Evolutionary conservation across 2,888 invertebrate genomes (phyloP).

Genomic region (Plemyria rubiginata): DNA sequence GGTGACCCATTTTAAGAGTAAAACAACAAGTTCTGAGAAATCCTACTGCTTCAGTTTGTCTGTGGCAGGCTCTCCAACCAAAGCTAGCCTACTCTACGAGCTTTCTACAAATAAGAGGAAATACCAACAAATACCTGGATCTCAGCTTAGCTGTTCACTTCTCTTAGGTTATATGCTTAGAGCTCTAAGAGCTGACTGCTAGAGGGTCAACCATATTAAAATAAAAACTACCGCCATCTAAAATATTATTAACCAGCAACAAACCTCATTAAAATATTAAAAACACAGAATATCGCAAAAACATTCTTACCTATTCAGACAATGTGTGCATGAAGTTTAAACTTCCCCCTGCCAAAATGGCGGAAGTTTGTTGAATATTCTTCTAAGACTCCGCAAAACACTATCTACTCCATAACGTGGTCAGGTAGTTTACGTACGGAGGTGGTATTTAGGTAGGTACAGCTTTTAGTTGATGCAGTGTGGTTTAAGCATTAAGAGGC

Average conservation of each 20-base stretch:
- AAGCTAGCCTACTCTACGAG: conserved; percentile 1
- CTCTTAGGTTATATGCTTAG: not conserved
- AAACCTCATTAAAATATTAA: no score
- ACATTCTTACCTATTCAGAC: not conserved
- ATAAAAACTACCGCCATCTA: no score
- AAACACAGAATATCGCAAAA: no score
- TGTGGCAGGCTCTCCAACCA: not conserved
- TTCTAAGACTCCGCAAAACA: conserved; percentile 23
- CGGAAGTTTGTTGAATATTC: conserved; percentile 22
- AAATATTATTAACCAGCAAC: no score
- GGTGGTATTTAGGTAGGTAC: not conserved
- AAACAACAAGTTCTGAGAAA: not conserved
- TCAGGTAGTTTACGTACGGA: conserved; percentile 21
- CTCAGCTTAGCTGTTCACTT: not conserved
- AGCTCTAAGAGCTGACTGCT: no score
- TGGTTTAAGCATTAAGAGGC: not conserved
- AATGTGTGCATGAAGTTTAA: not conserved
- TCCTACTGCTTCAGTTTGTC: not conserved
- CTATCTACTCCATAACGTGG: conserved; percentile 20
- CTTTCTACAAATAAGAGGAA: not conserved
- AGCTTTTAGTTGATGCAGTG: conserved; percentile 4
- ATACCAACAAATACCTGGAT: not conserved
- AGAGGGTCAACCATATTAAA: no score
- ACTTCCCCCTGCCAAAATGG: conserved; percentile 15
- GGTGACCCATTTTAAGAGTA: no score